Base-by-base conservation (phyloP, 1,140 invertebrate species). In the Acyrthosiphon pisum region DNA sequence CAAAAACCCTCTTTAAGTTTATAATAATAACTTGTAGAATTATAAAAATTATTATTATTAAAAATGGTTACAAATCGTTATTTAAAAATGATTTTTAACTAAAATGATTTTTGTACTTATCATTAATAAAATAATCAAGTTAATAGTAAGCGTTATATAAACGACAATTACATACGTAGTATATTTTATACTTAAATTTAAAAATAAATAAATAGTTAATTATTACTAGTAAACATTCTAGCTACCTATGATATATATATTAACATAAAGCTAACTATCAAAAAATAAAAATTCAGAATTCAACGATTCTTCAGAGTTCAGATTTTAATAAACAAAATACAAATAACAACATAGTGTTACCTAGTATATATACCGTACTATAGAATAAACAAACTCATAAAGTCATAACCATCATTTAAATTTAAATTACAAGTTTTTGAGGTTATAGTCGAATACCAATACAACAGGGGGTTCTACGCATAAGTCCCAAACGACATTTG, bases 81-180 rank as follows among this genome's bases (percentile, higher is more conserved):
- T n/a, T 76, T 76, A n/a, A 76, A 76, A n/a, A 35, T 76, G 6
- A n/a, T 76, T n/a, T 6, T 6, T 14, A 30, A 68, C 26, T 76
- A 76, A 76, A n/a, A 76, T 76, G 30, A 76, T 76, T 76, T 76
- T 76, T 76, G 11, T 76, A 76, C n/a, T 76, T n/a, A n/a, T 76
- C n/a, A 2, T n/a, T 18, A n/a, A 76, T 76, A 14, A 68, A 68
- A 68, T 14, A n/a, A 68, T 68, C 30, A n/a, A 30, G 30, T 68
- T 18, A 76, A 18, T 18, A 76, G 0, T 9, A 18, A 76, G 4
- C 30, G 26, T 2, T 76, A 2, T 30, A 6, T 6, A n/a, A n/a
- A 76, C 30, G 9, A 30, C 4, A 76, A 76, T 76, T 4, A 68
- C 1, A 30, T 9, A 30, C 23, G 9, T 35, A n/a, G 4, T 53